phyloP scores from a whole-genome alignment of 2,113 vertebrate species.

The Chaetodon auriga region DNA sequence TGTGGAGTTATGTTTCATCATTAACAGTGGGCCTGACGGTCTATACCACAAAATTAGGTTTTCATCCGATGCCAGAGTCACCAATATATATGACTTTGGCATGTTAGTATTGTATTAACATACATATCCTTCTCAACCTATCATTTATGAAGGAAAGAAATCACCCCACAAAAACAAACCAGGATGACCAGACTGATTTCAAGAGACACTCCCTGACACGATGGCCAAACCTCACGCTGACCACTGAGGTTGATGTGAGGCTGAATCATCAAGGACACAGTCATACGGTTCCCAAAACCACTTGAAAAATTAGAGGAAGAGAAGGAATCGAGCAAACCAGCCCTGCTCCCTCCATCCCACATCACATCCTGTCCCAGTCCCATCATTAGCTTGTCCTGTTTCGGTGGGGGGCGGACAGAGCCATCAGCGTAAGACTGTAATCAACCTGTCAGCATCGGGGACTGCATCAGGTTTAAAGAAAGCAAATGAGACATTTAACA shows the following conservation, averaged over 20 bases:
- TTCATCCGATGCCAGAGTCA: not conserved
- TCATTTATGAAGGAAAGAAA: slow-evolving; percentile 13
- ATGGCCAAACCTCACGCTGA: slow-evolving; percentile 46
- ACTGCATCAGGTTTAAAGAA: slow-evolving; percentile 29
- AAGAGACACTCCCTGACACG: slow-evolving; percentile 52
- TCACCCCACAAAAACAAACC: slow-evolving; percentile 42
- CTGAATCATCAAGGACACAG: slow-evolving; percentile 51
- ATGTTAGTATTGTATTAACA: not conserved
- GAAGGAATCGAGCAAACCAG: slow-evolving; percentile 10
- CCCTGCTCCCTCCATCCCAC: slow-evolving; percentile 35
- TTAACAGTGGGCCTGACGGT: not conserved
- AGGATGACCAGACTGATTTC: slow-evolving; percentile 25
- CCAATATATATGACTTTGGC: not conserved
- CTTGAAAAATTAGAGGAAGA: slow-evolving; percentile 52
- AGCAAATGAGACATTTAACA: slow-evolving; percentile 35
- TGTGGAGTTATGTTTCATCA: too few species aligned
- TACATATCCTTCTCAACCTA: not conserved
- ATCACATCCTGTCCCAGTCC: slow-evolving; percentile 45
- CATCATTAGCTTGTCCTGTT: slow-evolving; percentile 48
- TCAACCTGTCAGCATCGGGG: slow-evolving; percentile 54
- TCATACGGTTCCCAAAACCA: slow-evolving; percentile 50
- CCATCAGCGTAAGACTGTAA: slow-evolving; percentile 49
- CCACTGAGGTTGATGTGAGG: slow-evolving; percentile 41
- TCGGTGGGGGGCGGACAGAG: slow-evolving; percentile 22
- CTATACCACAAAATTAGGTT: not conserved